Conservation (phyloP, 2,888 invertebrate genomes). For the Cataglyphis altisquamis region DNA sequence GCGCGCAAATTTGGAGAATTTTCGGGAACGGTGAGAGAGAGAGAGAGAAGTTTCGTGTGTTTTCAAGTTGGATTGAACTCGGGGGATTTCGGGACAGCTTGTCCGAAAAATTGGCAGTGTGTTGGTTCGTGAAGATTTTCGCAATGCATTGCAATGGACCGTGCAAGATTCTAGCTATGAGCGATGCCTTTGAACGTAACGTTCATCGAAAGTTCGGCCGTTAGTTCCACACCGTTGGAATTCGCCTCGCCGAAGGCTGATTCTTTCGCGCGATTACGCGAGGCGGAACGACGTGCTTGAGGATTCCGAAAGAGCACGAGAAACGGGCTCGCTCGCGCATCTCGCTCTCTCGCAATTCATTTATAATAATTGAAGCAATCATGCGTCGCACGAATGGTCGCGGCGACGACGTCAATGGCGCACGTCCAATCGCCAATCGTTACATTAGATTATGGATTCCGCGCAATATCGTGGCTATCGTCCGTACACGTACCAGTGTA, state of each 20-base stretch:
- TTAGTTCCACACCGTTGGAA: slow-evolving; percentile 50
- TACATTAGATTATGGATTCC: slow-evolving; percentile 43
- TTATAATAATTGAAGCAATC: slow-evolving; percentile 48
- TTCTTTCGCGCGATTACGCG: slow-evolving; percentile 44
- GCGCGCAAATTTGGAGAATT: slow-evolving; percentile 34
- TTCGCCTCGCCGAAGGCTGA: slow-evolving; percentile 32
- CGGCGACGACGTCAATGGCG: slow-evolving; percentile 43
- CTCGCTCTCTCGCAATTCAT: slow-evolving; percentile 35
- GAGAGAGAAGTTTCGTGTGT: slow-evolving; percentile 36
- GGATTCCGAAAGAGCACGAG: slow-evolving; percentile 17
- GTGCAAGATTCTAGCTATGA: slow-evolving; percentile 42
- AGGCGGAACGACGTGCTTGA: slow-evolving; percentile 46
- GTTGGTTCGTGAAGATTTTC: slow-evolving; percentile 36
- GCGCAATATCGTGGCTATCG: slow-evolving; percentile 37
- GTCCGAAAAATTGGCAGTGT: slow-evolving; percentile 50
- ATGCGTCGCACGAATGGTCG: slow-evolving; percentile 49
- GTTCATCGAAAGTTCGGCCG: slow-evolving; percentile 40
- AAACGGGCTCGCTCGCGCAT: background rate
- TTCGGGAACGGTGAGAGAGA: slow-evolving; percentile 16
- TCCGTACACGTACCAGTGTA: slow-evolving; percentile 11
- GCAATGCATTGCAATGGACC: slow-evolving; percentile 17
- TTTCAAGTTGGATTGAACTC: slow-evolving; percentile 18
- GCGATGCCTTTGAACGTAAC: slow-evolving; percentile 42
- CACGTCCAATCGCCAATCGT: slow-evolving; percentile 46
- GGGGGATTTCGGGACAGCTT: slow-evolving; percentile 1